These are phyloP conservation scores for Deroplatys truncata DNA, from an alignment of 2,888 invertebrate genomes.

Conservation along the genomic window DNA sequence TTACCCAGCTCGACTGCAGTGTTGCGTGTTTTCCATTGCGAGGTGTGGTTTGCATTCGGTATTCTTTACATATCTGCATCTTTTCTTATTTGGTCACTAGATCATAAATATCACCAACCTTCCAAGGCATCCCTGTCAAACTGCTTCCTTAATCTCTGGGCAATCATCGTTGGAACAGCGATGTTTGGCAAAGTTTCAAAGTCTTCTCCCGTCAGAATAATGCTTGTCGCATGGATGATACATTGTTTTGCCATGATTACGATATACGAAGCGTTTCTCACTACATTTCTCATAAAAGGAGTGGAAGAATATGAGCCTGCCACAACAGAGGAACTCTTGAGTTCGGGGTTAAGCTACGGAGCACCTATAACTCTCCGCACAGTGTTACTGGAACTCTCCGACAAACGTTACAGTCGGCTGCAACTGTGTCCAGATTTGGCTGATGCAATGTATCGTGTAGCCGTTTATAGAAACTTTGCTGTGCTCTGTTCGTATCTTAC, in stretches of 20 bases:
- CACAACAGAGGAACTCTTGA: neutral
- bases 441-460: neutral
- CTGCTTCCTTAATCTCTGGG: neutral
- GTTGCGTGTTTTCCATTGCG: neutral
- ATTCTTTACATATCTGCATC: neutral
- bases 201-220: neutral
- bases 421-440: neutral
- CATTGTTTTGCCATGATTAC: neutral
- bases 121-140: neutral
- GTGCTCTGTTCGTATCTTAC: neutral
- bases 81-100: neutral
- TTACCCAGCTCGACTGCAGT: conserved; percentile 47
- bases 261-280: neutral
- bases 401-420: neutral
- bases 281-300: neutral
- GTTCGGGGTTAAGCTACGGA: neutral
- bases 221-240: neutral
- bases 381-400: neutral
- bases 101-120: neutral
- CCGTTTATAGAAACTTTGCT: neutral
- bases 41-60: neutral
- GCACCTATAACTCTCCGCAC: neutral
- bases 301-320: neutral
- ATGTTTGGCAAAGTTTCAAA: neutral
- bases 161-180: neutral